Evolutionary conservation across 2,113 vertebrate species (phyloP), one percentile per base, ranked within the genome.

Genomic region (Oreochromis tanganicae): DNA sequence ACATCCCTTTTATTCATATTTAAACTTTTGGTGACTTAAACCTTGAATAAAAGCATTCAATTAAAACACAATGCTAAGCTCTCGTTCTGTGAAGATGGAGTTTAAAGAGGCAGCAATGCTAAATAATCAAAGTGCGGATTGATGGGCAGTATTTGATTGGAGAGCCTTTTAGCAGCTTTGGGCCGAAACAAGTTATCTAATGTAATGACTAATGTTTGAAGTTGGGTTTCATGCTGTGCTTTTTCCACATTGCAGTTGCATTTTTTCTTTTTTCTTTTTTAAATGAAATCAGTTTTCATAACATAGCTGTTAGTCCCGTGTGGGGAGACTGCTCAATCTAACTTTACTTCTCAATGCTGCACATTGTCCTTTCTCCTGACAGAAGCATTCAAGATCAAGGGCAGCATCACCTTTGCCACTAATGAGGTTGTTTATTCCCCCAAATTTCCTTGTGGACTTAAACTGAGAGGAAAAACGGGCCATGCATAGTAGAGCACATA

Each of bases 341-440:
- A 92, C 91, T 88, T 81, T 24, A 71, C 78, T 86, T 85, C 83
- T 83, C 83, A 87, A 36, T 81, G 84, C 87, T 88, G 88, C 84
- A 83, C 82, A 36, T 91, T 91, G 80, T 90, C 85, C 85, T 87
- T 92, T 86, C 87, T 89, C 86, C 80, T 82, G 88, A 93, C 79
- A 88, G 71, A 93, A 87, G 61, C 89, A 86, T 88, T 93, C 84
- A 83, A 73, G 56, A 93, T 93, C 94, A 95, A 95, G 94, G 95
- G 85, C 94, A 83, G 38, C 86, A 85, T 93, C 95, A 95, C 93
- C 94, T 94, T 93, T 92, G 87, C 91, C 85, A 88, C 92, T 95
- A 94, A 94, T 93, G 90, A 94, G 93, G 79, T 79, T 90, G 93
- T 94, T 94, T 94, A 95, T 93, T 92, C 92, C 89, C 88, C 82